phyloP scores from a whole-genome alignment of 2,797 vertebrate genomes.

The Pteronotus mesoamericanus region DNA sequence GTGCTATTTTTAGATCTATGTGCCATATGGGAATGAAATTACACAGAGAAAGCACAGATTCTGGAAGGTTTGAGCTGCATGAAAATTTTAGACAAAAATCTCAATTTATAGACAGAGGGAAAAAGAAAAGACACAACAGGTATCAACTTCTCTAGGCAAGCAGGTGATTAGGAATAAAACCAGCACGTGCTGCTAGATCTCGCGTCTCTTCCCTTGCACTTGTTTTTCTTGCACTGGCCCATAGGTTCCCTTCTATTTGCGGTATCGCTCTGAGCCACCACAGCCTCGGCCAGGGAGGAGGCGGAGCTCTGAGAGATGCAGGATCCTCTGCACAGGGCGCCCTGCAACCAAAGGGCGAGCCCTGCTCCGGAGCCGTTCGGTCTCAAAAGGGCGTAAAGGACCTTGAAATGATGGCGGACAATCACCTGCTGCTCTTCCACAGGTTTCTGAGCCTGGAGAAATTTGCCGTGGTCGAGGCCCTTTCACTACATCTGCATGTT shows the following conservation, averaged over 20 bases:
- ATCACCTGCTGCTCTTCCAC: not conserved
- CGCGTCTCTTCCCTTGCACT: not conserved
- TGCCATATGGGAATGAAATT: conserved; percentile 67
- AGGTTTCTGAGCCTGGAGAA: not conserved
- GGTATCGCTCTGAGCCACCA: not conserved
- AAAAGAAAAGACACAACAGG: not conserved
- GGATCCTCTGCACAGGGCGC: not conserved
- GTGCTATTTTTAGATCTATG: conserved; percentile 63
- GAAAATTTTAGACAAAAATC: conserved; percentile 22
- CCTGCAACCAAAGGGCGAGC: not conserved
- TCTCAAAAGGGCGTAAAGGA: not conserved
- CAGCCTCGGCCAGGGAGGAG: not conserved
- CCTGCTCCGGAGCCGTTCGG: not conserved
- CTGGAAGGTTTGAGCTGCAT: conserved; percentile 37
- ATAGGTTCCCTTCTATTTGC: not conserved
- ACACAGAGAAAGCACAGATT: conserved; percentile 47
- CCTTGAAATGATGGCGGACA: not conserved
- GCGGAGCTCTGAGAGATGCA: not conserved
- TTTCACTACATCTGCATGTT: not conserved
- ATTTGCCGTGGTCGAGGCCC: not conserved
- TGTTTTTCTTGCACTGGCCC: not conserved
- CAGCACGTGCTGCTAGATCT: not conserved
- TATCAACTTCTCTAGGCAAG: not conserved
- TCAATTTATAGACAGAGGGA: conserved; percentile 32
- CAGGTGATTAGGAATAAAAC: not conserved